Evolutionary conservation across 2,797 vertebrate species (phyloP), one percentile per base, ranked within the genome.

Genomic region (Sphenopsis melanotis): DNA sequence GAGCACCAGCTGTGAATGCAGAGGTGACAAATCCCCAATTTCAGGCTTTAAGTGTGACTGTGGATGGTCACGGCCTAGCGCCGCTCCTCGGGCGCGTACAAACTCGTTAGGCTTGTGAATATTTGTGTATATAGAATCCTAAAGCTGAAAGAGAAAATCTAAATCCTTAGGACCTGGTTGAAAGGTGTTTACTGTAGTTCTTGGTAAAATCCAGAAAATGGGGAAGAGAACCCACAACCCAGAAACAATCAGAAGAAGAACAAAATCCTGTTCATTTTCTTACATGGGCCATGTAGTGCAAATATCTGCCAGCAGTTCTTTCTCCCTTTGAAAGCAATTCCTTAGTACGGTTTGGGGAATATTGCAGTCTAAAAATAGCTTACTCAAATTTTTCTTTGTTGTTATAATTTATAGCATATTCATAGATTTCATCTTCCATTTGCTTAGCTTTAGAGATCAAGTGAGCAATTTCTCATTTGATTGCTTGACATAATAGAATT

Each of bases 1-100:
- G 99, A 99, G 98, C 98, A 99, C 98, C 99, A 99, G 97, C 97
- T 99, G 97, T 99, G 98, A 84, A 98, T 44, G 77, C 74, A 3
- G 23, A 47, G 39, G 82, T 89, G 71, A 36, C 68, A 56, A 83
- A 94, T 22, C 64, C 21, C 36, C 30, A 50, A 46, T 87, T 93
- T 92, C 87, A 93, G 93, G 97, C 96, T 97, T 95, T 95, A 90
- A 89, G 89, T 83, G 95, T 96, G 93, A 61, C 91, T 97, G 84
- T 96, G 86, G 55, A 86, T 77, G 90, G 72, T 94, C 88, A 95
- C 96, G 96, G 93, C 96, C 97, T 96, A 94, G 50, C 59, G 16
- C 66, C 21, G 84, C 22, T 85, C 92, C 91, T 72, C 37, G 52
- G 26, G 50, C 75, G 5, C 64, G 49, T 32, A 72, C 87, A 75